These are phyloP conservation scores for Argyrosomus japonicus DNA, from an alignment of 2,113 vertebrate genomes.

Conservation along the genomic window DNA sequence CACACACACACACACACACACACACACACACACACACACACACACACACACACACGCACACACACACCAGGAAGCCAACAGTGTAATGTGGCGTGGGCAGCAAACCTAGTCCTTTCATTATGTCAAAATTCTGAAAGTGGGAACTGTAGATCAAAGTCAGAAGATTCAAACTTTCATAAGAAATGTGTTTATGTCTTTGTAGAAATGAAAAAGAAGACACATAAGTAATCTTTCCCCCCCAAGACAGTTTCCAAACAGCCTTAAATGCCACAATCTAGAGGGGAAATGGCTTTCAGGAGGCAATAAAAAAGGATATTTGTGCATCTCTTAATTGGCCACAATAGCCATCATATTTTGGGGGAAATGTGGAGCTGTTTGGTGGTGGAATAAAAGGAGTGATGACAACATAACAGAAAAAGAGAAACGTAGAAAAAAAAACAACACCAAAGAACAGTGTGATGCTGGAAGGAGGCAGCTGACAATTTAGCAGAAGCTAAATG, in stretches of 20 bases:
- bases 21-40: background rate
- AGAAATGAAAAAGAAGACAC: background rate
- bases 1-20: conserved; percentile 15
- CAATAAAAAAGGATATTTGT: conserved; percentile 28
- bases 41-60: conserved; percentile 13
- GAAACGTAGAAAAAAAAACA: background rate
- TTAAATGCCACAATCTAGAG: conserved; percentile 3
- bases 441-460: conserved; percentile 15
- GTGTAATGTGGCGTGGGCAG: conserved; percentile 40
- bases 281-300: background rate
- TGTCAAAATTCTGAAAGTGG: conserved; percentile 45
- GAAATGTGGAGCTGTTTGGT: conserved; percentile 13
- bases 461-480: conserved; percentile 33
- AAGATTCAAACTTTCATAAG: conserved; percentile 29
- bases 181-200: conserved; percentile 30
- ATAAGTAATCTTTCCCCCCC: background rate
- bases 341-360: conserved; percentile 8
- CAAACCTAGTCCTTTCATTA: conserved; percentile 49
- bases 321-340: conserved; percentile 43
- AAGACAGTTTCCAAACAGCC: conserved; percentile 11
- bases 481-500: conserved; percentile 32
- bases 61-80: conserved; percentile 23
- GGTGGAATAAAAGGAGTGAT: background rate
- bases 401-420: background rate
- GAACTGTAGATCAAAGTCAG: conserved; percentile 50